phyloP scores from a whole-genome alignment of 2,113 vertebrate genomes.

The Hydrochoerus hydrochaeris region DNA sequence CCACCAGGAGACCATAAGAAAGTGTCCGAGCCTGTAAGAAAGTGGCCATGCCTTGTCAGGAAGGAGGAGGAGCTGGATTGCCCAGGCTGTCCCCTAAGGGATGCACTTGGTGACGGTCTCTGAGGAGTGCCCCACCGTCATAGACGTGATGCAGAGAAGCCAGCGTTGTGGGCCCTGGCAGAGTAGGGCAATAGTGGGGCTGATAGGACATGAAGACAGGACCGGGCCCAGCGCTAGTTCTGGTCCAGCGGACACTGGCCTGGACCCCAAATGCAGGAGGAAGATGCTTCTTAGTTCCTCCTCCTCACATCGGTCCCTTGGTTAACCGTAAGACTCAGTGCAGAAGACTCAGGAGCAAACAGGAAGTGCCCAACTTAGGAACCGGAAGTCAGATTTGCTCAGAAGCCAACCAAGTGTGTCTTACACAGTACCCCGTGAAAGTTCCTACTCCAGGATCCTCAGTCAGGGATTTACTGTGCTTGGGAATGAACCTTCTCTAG shows the following conservation, averaged over 20 bases:
- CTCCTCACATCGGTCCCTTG: neutral
- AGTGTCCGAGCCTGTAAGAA: too few species aligned
- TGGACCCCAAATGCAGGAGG: neutral
- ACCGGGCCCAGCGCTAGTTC: neutral
- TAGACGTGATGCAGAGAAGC: neutral
- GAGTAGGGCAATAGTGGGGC: neutral
- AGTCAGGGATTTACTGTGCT: neutral
- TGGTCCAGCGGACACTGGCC: neutral
- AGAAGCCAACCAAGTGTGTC: neutral
- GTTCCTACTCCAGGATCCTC: neutral
- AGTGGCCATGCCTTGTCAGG: too few species aligned
- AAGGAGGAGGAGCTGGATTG: neutral
- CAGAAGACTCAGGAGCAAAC: neutral
- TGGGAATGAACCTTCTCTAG: neutral
- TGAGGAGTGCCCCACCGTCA: neutral
- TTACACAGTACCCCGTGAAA: neutral
- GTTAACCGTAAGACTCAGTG: neutral
- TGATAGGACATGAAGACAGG: neutral
- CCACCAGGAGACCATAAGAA: neutral
- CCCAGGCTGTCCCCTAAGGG: neutral
- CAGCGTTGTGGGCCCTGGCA: neutral
- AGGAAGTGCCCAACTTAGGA: neutral
- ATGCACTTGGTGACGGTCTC: neutral
- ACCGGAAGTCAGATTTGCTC: neutral
- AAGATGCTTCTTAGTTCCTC: neutral